A percentile compares a stretch with the other conserved stretches of the same genome.
Conservation (phyloP, 2,797 vertebrate species). For the Notolepis coatsorum region DNA sequence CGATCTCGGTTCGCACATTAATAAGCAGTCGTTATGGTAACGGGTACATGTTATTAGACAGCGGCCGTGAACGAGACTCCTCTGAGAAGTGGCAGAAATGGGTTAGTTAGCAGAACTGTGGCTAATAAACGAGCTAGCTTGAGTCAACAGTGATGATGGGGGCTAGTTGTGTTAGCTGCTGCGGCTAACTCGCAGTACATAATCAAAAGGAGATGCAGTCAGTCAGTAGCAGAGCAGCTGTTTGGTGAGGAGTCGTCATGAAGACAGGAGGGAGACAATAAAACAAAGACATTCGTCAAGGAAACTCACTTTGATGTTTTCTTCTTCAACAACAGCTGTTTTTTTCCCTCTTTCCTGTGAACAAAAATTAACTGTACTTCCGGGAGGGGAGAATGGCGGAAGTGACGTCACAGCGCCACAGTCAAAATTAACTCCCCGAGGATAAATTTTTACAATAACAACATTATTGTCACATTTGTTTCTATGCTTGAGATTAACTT, state of each 20-base stretch:
- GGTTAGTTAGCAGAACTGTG: constrained; percentile 33
- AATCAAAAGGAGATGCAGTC: constrained; percentile 54
- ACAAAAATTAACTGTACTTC: constrained; percentile 85
- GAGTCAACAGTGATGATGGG: constrained; percentile 50
- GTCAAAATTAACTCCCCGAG: not conserved
- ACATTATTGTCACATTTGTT: not conserved
- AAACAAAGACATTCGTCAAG: constrained; percentile 1
- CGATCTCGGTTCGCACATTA: no score
- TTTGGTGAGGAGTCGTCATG: not conserved
- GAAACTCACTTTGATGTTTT: constrained; percentile 78
- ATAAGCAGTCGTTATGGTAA: not conserved
- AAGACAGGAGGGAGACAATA: not conserved
- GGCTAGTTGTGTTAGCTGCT: constrained; percentile 66
- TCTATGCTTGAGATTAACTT: not conserved
- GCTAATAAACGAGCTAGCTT: constrained; percentile 58
- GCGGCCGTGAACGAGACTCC: not conserved
- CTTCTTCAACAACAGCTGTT: constrained; percentile 83
- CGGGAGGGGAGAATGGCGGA: constrained; percentile 74
- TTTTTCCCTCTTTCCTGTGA: constrained; percentile 67
- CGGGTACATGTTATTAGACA: no score
- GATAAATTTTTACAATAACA: not conserved
- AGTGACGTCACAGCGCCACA: constrained; percentile 51
- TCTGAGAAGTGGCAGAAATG: constrained; percentile 29
- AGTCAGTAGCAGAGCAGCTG: not conserved
- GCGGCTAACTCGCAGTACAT: constrained; percentile 72